Conservation (phyloP, 2,113 vertebrate genomes). For the Casuarius casuarius region DNA sequence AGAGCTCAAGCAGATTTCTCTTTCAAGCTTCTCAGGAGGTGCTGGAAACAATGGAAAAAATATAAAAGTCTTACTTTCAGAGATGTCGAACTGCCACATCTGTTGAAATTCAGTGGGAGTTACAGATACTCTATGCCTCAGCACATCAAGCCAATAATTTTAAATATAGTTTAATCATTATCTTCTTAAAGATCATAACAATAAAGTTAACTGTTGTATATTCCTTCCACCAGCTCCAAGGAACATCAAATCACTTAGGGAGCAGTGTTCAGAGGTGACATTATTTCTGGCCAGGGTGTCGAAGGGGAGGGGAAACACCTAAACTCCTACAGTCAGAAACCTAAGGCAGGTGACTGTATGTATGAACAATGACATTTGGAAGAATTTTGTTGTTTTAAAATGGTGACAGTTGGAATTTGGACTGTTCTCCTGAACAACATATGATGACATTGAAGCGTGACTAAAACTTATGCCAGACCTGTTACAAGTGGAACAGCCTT, state of each 20-base stretch:
- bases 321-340: not conserved
- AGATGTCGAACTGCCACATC: not conserved
- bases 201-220: not conserved
- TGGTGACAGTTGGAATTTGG: not conserved
- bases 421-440: not conserved
- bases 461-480: not conserved
- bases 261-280: not conserved
- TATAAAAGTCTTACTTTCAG: not conserved
- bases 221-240: not conserved
- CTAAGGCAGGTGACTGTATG: not conserved
- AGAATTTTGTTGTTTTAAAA: not conserved
- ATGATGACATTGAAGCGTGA: not conserved
- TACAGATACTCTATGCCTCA: not conserved
- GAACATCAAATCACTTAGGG: not conserved
- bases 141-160: not conserved
- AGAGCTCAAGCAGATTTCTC: conserved; percentile 1
- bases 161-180: not conserved
- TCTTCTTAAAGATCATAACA: not conserved
- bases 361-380: not conserved
- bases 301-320: not conserved
- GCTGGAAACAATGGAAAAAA: not conserved
- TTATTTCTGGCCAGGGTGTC: not conserved
- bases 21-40: conserved; percentile 25
- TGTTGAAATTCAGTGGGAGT: conserved; percentile 3
- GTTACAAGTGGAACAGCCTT: not conserved